Conservation (phyloP, 2,888 invertebrate species). For the Magallana nippona region DNA sequence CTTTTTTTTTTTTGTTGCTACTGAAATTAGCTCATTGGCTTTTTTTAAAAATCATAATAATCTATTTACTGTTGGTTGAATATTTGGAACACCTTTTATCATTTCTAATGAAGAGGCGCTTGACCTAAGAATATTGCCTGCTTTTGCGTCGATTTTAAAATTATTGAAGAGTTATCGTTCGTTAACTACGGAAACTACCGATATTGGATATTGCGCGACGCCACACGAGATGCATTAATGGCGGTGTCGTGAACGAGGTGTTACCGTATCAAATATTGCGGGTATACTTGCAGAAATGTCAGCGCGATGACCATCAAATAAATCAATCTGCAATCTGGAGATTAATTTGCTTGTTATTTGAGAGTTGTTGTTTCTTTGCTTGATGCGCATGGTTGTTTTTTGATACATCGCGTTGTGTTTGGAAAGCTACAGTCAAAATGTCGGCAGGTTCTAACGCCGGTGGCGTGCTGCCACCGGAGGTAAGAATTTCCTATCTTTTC, state of each 20-base stretch:
- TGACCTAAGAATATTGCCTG: too few relatives aligned
- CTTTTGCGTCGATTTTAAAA: too few relatives aligned
- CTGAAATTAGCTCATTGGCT: too few relatives aligned
- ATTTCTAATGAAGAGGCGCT: too few relatives aligned
- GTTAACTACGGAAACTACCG: background rate
- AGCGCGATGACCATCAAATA: slow-evolving; percentile 14
- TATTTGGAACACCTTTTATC: too few relatives aligned
- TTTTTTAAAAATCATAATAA: too few relatives aligned
- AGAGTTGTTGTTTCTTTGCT: slow-evolving; percentile 26
- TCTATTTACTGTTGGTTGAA: too few relatives aligned
- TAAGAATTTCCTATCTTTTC: slow-evolving; percentile 36
- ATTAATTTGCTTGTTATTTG: slow-evolving; percentile 30
- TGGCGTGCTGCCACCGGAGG: slow-evolving; percentile 52
- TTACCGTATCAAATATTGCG: background rate
- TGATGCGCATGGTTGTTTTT: slow-evolving; percentile 10
- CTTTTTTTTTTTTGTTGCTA: too few relatives aligned
- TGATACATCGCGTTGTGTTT: slow-evolving; percentile 9
- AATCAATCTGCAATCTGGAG: slow-evolving; percentile 25
- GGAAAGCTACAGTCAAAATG: background rate
- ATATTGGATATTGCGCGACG: background rate
- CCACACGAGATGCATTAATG: background rate
- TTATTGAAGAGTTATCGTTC: too few relatives aligned
- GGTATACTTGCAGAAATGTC: background rate
- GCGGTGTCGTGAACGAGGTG: background rate
- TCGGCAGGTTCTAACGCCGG: slow-evolving; percentile 38